phyloP scores from a whole-genome alignment of 1,140 invertebrate genomes.

The Listronotus bonariensis region DNA sequence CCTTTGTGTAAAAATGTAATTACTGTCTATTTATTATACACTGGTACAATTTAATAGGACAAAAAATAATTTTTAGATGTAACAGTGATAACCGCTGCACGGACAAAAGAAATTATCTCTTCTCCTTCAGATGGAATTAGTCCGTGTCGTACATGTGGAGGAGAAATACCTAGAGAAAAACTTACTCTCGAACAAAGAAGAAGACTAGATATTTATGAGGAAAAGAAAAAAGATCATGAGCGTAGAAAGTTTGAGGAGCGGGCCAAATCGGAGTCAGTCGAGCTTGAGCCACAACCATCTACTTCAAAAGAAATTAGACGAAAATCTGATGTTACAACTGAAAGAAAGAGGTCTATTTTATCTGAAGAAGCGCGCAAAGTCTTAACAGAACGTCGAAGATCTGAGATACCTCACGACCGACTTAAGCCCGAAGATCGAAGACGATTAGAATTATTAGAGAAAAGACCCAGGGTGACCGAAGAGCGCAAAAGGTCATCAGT shows the following conservation, averaged over 20 bases:
- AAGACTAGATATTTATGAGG: conserved; percentile 26
- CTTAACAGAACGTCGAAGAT: conserved; percentile 12
- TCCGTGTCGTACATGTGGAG: conserved; percentile 23
- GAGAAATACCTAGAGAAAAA: conserved; percentile 25
- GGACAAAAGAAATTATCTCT: too few species aligned
- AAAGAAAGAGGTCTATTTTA: conserved; percentile 26
- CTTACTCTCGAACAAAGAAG: conserved; percentile 29
- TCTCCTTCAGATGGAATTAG: too few species aligned
- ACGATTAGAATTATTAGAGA: conserved; percentile 18
- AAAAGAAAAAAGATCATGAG: conserved; percentile 6
- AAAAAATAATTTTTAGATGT: too few species aligned
- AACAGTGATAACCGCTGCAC: too few species aligned
- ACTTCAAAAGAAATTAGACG: conserved; percentile 17
- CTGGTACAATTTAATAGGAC: too few species aligned
- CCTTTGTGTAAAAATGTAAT: too few species aligned
- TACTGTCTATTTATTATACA: too few species aligned
- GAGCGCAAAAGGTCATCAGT: conserved; percentile 29
- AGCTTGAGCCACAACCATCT: background rate
- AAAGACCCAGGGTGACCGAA: background rate
- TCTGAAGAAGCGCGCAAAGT: conserved; percentile 18
- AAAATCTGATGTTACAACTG: conserved; percentile 22
- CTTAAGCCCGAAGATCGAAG: conserved; percentile 12
- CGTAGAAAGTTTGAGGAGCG: conserved; percentile 20
- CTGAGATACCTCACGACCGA: conserved; percentile 12
- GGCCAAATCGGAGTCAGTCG: conserved; percentile 10